Conservation (phyloP, 2,113 vertebrate species). For the Cryptotis parvus region DNA sequence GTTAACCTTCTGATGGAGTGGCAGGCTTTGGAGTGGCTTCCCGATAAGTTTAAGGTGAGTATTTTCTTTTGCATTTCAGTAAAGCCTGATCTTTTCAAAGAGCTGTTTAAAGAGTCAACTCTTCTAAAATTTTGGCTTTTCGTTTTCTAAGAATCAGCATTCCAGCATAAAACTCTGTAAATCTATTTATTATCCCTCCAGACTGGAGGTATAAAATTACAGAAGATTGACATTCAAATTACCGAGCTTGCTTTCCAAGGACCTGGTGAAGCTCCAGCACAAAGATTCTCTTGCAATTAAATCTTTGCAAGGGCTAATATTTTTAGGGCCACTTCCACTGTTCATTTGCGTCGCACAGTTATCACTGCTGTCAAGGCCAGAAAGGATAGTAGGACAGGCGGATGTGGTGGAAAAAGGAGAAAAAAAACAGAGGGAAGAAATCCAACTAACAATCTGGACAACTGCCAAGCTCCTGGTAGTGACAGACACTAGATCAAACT, state of each 20-base stretch:
- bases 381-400: background rate
- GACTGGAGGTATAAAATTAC: slow-evolving; percentile 64
- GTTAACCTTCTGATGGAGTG: background rate
- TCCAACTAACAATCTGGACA: background rate
- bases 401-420: background rate
- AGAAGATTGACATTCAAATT: slow-evolving; percentile 52
- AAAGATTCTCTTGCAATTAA: slow-evolving; percentile 25
- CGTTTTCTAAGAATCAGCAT: slow-evolving; percentile 47
- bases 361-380: background rate
- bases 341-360: slow-evolving; percentile 2
- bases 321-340: background rate
- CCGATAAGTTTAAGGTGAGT: background rate
- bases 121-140: background rate
- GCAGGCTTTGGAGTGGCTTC: background rate
- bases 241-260: slow-evolving; percentile 48
- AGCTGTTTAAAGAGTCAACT: background rate
- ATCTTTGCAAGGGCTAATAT: slow-evolving; percentile 2
- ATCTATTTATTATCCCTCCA: slow-evolving; percentile 63
- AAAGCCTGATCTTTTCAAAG: background rate
- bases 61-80: background rate
- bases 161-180: background rate
- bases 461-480: background rate
- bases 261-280: slow-evolving; percentile 22
- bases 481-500: background rate
- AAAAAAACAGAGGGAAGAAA: slow-evolving; percentile 21